phyloP scores from a whole-genome alignment of 2,888 invertebrate genomes.

The Thera britannica region DNA sequence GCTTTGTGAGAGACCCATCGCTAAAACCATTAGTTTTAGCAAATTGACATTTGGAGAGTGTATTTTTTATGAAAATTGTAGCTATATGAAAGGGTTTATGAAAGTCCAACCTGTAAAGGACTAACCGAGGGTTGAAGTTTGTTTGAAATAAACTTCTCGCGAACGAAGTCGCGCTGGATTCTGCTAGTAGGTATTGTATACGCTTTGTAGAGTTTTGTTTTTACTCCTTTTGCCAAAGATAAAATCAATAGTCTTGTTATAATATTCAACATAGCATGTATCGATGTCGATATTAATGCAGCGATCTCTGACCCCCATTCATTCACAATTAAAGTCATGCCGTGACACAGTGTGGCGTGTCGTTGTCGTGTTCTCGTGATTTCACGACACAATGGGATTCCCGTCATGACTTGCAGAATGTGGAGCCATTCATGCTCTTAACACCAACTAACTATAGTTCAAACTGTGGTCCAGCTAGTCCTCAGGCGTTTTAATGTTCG shows the following conservation, averaged over 20 bases:
- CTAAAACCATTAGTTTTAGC: no score
- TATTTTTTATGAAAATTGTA: no score
- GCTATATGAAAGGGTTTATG: no score
- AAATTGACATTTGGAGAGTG: no score
- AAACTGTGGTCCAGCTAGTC: conserved; percentile 17
- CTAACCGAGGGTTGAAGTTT: no score
- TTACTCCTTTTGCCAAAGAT: background rate
- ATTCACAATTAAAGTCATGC: conserved; percentile 81
- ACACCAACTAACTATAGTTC: conserved; percentile 19
- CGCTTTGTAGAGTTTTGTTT: background rate
- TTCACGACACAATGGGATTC: conserved; percentile 79
- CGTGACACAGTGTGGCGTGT: conserved; percentile 63
- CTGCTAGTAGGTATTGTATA: background rate
- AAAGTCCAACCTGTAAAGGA: no score
- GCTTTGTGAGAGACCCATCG: no score
- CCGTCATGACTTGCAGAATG: conserved; percentile 77
- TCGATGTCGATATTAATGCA: conserved; percentile 57
- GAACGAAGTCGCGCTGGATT: no score
- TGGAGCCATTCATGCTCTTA: conserved; percentile 71
- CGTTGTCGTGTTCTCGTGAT: conserved; percentile 71
- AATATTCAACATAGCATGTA: conserved; percentile 69
- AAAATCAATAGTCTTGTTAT: conserved; percentile 39
- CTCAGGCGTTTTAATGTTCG: conserved; percentile 17
- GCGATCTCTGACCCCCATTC: conserved; percentile 81
- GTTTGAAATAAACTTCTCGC: no score